These are phyloP conservation scores for Clanis bilineata DNA, from an alignment of 2,888 invertebrate genomes.

Conservation along the genomic window DNA sequence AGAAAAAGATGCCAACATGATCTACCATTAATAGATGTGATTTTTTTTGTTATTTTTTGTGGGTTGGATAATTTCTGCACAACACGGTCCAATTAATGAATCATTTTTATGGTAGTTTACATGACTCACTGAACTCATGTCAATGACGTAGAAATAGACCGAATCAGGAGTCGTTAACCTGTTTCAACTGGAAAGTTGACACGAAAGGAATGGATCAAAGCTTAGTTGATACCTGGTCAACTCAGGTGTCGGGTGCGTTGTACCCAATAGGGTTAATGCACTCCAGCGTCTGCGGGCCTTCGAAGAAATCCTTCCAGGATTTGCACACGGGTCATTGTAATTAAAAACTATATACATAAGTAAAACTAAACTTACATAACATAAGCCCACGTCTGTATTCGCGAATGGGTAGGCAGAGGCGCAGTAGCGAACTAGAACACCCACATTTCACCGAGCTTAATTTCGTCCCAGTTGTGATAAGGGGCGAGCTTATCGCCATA, in stretches of 20 bases:
- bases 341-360: slow-evolving; percentile 8
- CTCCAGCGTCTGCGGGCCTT: slow-evolving; percentile 26
- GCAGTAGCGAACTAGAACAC: too few relatives aligned
- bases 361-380: too few relatives aligned
- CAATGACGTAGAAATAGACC: background rate
- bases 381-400: too few relatives aligned
- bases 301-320: background rate
- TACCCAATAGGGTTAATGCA: slow-evolving; percentile 54
- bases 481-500: too few relatives aligned
- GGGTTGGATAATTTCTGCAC: background rate
- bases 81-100: background rate
- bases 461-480: too few relatives aligned
- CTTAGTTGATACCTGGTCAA: slow-evolving; percentile 1
- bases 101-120: too few relatives aligned
- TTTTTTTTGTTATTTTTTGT: too few relatives aligned
- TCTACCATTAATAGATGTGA: too few relatives aligned
- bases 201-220: slow-evolving; percentile 16
- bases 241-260: slow-evolving; percentile 59
- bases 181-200: slow-evolving; percentile 25
- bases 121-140: background rate
- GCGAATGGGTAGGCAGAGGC: too few relatives aligned
- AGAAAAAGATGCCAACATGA: too few relatives aligned
- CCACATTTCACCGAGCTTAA: too few relatives aligned
- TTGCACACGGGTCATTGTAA: background rate
- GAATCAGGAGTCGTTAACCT: slow-evolving; percentile 12